A percentile compares a stretch with the other conserved stretches of the same genome.
Evolutionary conservation across 2,113 vertebrate genomes (phyloP).

Genomic region (Puma concolor): DNA sequence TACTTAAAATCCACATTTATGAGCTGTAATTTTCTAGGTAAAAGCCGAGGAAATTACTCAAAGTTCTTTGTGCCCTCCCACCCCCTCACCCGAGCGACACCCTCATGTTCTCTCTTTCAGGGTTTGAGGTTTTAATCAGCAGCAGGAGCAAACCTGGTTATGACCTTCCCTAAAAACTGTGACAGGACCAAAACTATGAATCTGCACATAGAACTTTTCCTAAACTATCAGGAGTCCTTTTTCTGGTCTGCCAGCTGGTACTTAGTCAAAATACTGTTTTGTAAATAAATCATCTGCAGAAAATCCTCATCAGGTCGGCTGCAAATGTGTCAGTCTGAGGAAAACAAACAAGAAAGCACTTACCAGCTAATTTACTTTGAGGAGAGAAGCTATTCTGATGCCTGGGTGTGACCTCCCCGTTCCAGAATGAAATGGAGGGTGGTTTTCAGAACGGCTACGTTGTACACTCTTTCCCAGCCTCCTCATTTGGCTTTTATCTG

Average conservation of each 20-base stretch:
- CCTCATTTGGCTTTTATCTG: conserved; percentile 76
- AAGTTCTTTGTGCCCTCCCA: neutral
- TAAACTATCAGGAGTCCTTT: conserved; percentile 40
- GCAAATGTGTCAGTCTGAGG: neutral
- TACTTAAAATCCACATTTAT: conserved; percentile 44
- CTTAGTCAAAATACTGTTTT: conserved; percentile 31
- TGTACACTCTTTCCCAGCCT: conserved; percentile 65
- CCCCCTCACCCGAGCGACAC: neutral
- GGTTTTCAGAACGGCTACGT: conserved; percentile 67
- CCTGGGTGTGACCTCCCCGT: conserved; percentile 64
- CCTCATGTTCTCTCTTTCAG: neutral
- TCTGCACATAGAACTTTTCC: neutral
- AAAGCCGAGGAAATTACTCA: conserved; percentile 53
- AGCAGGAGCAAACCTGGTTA: neutral
- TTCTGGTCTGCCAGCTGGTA: neutral
- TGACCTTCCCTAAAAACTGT: conserved; percentile 10
- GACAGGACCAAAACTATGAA: neutral
- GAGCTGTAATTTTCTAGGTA: conserved; percentile 41
- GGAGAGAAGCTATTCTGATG: conserved; percentile 55
- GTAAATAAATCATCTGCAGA: conserved; percentile 48
- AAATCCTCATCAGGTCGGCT: conserved; percentile 40
- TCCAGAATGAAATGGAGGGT: conserved; percentile 71
- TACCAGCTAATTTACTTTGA: conserved; percentile 77
- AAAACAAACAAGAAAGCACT: conserved; percentile 71
- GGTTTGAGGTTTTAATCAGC: conserved; percentile 27